Evolutionary conservation across 2,113 vertebrate genomes (phyloP).

Genomic region (Hypanus sabinus): DNA sequence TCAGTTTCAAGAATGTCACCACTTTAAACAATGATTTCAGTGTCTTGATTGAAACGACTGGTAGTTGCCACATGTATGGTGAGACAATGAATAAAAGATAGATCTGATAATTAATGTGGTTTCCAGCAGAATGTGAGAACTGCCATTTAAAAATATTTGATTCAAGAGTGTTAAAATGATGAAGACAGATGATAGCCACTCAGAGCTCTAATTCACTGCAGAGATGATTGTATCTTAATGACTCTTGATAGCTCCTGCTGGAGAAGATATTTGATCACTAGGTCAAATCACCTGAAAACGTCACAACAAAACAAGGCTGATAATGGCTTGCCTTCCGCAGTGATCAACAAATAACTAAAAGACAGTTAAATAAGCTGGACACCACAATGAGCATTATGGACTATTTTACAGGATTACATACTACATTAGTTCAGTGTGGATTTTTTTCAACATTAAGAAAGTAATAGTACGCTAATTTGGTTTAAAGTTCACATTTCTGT

Average conservation of each 20-base stretch:
- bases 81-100: not conserved
- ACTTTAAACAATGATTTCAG: not conserved
- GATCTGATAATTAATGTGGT: not conserved
- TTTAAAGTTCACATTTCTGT: not conserved
- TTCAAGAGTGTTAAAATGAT: not conserved
- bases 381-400: not conserved
- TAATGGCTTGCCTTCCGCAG: not conserved
- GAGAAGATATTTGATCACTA: not conserved
- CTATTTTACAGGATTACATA: not conserved
- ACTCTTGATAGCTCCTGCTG: conserved; percentile 24
- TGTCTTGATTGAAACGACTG: not conserved
- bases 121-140: not conserved
- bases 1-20: not conserved
- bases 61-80: not conserved
- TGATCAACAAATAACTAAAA: not conserved
- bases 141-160: not conserved
- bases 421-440: not conserved
- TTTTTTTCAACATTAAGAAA: not conserved
- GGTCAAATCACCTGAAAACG: not conserved
- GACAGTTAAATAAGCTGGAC: not conserved
- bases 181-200: conserved; percentile 12
- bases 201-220: not conserved
- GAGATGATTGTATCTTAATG: conserved; percentile 8
- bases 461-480: no score
- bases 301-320: conserved; percentile 1